Evolutionary conservation across 2,113 vertebrate genomes (phyloP), one percentile per base, ranked within the genome.

Genomic region (Terrapene triunguis): DNA sequence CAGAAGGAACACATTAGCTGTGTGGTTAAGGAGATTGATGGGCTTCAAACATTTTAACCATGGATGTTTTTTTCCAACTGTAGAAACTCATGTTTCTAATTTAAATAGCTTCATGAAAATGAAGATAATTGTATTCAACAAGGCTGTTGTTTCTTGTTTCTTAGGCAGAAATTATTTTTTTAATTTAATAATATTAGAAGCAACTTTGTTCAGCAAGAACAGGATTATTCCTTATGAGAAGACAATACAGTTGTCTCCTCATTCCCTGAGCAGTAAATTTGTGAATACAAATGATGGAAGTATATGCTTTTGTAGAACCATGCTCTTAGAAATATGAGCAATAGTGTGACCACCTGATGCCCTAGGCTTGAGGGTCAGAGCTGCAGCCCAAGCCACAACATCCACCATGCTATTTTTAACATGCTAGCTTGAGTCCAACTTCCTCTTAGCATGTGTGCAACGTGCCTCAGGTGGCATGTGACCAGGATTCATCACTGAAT

Each of bases 1-100:
- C 98, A 99, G 98, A 98, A 98, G 98, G 98, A 98, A 98, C 95
- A 90, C 97, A 98, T 99, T 99, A 99, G 97, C 94, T 97, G 87
- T 98, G 98, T 98, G 98, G 98, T 99, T 98, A 98, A 96, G 97
- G 97, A 98, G 98, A 99, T 98, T 98, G 98, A 98, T 98, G 98
- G 98, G 97, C 98, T 98, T 98, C 98, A 98, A 98, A 98, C 98
- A 98, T 98, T 98, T 98, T 98, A 98, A 98, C 97, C 97, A 97
- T 98, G 98, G 98, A 98, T 98, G 96, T 53, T 96, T 98, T 96
- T 98, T 98, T 97, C 96, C 97, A 98, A 98, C 97, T 98, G 91
- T 98, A 98, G 98, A 98, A 98, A 97, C 84, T 97, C 97, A 95
- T 99, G 98, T 97, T 98, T 99, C 98, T 98, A 98, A 98, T 99